Conservation (phyloP, 2,113 vertebrate genomes). For the Lophius piscatorius region DNA sequence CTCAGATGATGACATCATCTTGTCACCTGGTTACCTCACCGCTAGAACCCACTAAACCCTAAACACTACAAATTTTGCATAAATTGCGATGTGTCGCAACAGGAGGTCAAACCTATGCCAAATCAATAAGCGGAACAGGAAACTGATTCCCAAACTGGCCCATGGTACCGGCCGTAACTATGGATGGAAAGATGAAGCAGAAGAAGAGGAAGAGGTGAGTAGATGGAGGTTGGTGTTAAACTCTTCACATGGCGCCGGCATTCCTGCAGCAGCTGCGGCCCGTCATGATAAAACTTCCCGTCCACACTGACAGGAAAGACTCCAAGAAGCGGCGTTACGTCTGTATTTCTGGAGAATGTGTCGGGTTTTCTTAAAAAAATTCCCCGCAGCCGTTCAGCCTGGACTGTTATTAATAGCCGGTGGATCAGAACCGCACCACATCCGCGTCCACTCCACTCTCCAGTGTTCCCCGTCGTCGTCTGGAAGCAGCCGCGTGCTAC, state of each 20-base stretch:
- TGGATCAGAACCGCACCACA: neutral
- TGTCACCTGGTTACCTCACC: too few species aligned
- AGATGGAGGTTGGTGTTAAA: neutral
- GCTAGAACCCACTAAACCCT: too few species aligned
- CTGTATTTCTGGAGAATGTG: neutral
- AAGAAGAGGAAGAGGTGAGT: too few species aligned
- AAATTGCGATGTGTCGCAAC: too few species aligned
- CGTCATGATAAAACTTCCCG: neutral
- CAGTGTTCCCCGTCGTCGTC: conserved; percentile 27
- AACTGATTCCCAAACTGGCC: too few species aligned
- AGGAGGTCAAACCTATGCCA: too few species aligned
- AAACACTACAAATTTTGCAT: too few species aligned
- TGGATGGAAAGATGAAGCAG: too few species aligned
- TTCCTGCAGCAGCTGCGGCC: conserved; percentile 6
- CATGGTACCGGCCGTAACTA: too few species aligned
- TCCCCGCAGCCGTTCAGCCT: neutral
- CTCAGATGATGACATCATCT: too few species aligned
- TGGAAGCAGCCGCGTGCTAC: conserved; percentile 29
- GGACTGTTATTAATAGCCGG: neutral
- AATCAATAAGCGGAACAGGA: too few species aligned
- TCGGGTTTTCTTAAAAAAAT: neutral
- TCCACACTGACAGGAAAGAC: neutral
- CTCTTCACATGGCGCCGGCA: neutral
- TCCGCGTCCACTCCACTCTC: neutral
- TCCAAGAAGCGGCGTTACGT: neutral